Evolutionary conservation across 2,797 vertebrate species (phyloP), one percentile per base, ranked within the genome.

Genomic region (Scarus forsteni): DNA sequence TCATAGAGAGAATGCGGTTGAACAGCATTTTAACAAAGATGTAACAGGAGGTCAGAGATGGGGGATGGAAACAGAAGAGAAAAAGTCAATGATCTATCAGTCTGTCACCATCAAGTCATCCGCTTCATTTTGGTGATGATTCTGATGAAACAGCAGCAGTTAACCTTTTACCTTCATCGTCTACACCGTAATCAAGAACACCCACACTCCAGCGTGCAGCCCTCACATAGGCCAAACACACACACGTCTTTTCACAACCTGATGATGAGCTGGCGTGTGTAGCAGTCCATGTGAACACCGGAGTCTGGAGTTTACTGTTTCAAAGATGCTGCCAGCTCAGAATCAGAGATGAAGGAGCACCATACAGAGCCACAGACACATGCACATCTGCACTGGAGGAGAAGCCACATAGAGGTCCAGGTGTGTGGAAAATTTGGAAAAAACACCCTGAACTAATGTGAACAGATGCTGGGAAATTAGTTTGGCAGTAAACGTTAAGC

Each of bases 301-400:
- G 73, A 51, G 65, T 86, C 61, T 78, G 63, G 72, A 72, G 73
- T 75, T 59, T 88, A 85, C 76, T 38, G 36, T 92, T 88, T 92
- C 90, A 75, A 90, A 88, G 65, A 81, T 77, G 59, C 57, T 10
- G 63, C 72, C 77, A 69, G 61, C 61, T 89, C 60, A 77, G 40
- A 63, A 70, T 60, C 67, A 81, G 59, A 66, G 66, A 83, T 58
- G 57, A 88, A 64, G 54, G 70, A 66, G 54, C 64, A 73, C 64
- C 69, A 54, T 15, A 72, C 65, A 69, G 59, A 42, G 66, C 55
- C 60, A 76, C 38, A 63, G 1, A 55, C 51, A 50, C 12, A 56
- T 19, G 52, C 55, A 50, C 45, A 60, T 38, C 14, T 56, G 58
- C 66, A 53, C 38, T 19, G n/a, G 12, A 56, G 54, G 58, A 49